These are phyloP conservation scores for Drosophila eohydei DNA, from an alignment of 2,888 invertebrate species.

Conservation along the genomic window DNA sequence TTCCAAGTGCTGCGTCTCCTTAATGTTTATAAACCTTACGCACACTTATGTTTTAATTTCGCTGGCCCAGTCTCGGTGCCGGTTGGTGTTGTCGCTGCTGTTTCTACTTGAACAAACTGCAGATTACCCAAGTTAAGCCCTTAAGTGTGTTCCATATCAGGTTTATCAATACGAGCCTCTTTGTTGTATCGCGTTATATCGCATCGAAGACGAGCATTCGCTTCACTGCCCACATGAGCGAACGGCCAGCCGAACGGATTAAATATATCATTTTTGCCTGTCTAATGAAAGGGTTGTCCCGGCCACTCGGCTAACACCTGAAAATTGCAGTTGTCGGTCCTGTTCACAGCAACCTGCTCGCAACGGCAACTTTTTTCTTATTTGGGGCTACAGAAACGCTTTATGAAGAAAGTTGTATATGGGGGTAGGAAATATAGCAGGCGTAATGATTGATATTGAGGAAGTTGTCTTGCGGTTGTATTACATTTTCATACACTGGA, in stretches of 20 bases:
- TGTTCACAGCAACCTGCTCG: constrained; percentile 39
- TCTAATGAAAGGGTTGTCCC: constrained; percentile 74
- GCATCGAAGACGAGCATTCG: constrained; percentile 63
- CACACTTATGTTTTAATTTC: constrained; percentile 69
- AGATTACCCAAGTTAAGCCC: constrained; percentile 81
- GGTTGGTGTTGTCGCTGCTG: constrained; percentile 56
- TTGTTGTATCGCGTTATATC: constrained; percentile 23
- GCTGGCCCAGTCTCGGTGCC: constrained; percentile 55
- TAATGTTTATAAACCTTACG: constrained; percentile 31
- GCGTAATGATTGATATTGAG: constrained; percentile 79
- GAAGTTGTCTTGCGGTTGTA: constrained; percentile 69
- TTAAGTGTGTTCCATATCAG: constrained; percentile 81
- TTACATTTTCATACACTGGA: constrained; percentile 52
- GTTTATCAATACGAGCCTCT: constrained; percentile 66
- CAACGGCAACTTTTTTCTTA: constrained; percentile 47
- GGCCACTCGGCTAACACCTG: constrained; percentile 72
- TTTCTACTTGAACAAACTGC: constrained; percentile 75
- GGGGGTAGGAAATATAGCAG: constrained; percentile 63
- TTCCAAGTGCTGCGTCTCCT: constrained; percentile 31
- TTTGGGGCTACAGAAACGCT: constrained; percentile 31
- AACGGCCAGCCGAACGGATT: constrained; percentile 68
- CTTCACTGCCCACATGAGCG: constrained; percentile 51
- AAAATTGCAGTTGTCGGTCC: constrained; percentile 66
- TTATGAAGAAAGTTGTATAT: constrained; percentile 65
- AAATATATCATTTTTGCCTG: constrained; percentile 78